Percentiles rank a stretch among this genome's conserved stretches.
Conservation (phyloP, 2,797 vertebrate genomes). For the Lutjanus campechanus region DNA sequence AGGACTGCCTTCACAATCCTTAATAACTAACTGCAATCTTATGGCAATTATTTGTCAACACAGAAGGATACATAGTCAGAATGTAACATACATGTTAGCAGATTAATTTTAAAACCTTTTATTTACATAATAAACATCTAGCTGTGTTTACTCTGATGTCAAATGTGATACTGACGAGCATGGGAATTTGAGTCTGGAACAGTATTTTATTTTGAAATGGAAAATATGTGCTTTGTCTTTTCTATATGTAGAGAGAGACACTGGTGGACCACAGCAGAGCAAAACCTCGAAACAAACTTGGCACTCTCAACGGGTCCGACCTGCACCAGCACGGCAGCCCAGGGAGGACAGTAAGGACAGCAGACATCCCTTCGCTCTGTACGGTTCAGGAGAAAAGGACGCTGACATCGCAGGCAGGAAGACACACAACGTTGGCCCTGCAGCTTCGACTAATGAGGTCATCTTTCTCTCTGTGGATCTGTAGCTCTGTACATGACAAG, state of each 20-base stretch:
- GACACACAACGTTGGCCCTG: constrained; percentile 93
- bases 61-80: too few relatives aligned
- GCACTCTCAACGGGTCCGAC: constrained; percentile 63
- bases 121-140: too few relatives aligned
- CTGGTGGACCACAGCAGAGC: constrained; percentile 38
- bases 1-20: too few relatives aligned
- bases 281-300: constrained; percentile 78
- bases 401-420: constrained; percentile 90
- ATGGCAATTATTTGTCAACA: too few relatives aligned
- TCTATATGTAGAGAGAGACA: constrained; percentile 45
- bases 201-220: too few relatives aligned
- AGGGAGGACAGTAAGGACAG: constrained; percentile 84
- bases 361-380: constrained; percentile 93
- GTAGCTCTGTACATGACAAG: not conserved
- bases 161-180: too few relatives aligned
- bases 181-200: too few relatives aligned
- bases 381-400: constrained; percentile 92
- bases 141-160: too few relatives aligned
- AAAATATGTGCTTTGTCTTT: constrained; percentile 1
- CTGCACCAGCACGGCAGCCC: constrained; percentile 60
- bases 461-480: constrained; percentile 19
- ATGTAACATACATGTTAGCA: too few relatives aligned
- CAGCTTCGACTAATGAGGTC: constrained; percentile 90
- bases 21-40: too few relatives aligned
- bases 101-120: too few relatives aligned